Evolutionary conservation across 23 tunicate species (phyloP), one percentile per base, ranked within the genome.

Genomic region (Styela plicata): DNA sequence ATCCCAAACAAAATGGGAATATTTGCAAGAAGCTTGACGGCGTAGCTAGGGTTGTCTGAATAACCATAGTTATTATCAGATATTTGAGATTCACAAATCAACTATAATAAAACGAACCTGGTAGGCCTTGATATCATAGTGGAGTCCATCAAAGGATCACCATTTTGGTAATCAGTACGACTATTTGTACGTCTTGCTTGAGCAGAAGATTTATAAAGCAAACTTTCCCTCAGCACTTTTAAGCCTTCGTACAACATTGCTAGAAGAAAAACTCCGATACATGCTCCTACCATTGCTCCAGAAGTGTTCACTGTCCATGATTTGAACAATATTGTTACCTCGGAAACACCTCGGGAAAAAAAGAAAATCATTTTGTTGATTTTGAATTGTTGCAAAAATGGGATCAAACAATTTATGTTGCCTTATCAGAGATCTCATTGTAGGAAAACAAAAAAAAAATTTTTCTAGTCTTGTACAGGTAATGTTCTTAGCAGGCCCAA

Each of bases 211-310:
- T 69, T 80, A 25, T 73, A 36, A 33, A 92, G 75, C 33, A 92
- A 84, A 64, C 75, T 57, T 61, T 93, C 93, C 33, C 98, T 63
- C 24, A 93, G 64, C 2, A 94, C 98, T 83, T 94, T 94, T 36
- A 94, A 80, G 0, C 98, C 98, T 86, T 94, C 98, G 61, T 94
- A 94, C 36, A 94, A 69, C 85, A 89, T 83, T 23, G 98, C 94
- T 52, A 94, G 81, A 2, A 94, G 64, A 64, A 89, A 89, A 1
- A 94, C 86, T 2, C 79, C 98, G 30, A 94, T 82, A 70, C 98
- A 89, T 19, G 98, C 98, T 20, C 87, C 90, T 2, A 85, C 89
- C 98, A 93, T 93, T 36, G 93, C 98, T 84, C 87, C 93, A 25
- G 53, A 23, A 3, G 91, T 74, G 74, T 87, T 93, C 3, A 93